These are phyloP conservation scores for Arbacia lixula DNA, from an alignment of 53 echinoderm and acorn worm genomes.

Conservation along the genomic window DNA sequence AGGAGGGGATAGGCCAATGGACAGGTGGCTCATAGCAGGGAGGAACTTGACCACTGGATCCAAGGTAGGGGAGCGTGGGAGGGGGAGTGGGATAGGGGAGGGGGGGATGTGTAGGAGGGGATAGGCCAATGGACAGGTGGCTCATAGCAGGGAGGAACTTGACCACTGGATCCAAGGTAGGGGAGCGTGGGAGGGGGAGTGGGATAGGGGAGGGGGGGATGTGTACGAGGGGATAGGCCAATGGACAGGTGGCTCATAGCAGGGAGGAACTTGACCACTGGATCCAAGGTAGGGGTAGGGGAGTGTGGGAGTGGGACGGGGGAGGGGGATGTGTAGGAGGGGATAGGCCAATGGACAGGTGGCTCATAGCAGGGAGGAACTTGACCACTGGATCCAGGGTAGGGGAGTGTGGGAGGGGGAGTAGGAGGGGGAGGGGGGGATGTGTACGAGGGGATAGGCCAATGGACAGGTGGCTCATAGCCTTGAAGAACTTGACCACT, in stretches of 20 bases:
- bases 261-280: neutral
- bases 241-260: neutral
- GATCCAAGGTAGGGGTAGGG: neutral
- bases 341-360: neutral
- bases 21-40: conserved; percentile 42
- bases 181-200: too few relatives aligned
- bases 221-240: neutral
- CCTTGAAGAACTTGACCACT: neutral
- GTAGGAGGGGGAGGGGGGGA: neutral
- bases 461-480: neutral
- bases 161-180: neutral
- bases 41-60: conserved; percentile 60
- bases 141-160: neutral
- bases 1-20: too few relatives aligned
- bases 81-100: too few relatives aligned
- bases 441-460: neutral
- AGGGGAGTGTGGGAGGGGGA: too few relatives aligned
- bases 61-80: too few relatives aligned
- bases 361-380: neutral
- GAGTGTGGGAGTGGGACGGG: too few relatives aligned
- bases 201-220: neutral
- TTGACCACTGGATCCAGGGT: neutral
- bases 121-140: neutral
- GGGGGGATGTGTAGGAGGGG: too few relatives aligned
- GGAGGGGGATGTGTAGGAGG: too few relatives aligned